Base-by-base conservation (phyloP, 2,113 vertebrate genomes). In the Syngnathus floridae region DNA sequence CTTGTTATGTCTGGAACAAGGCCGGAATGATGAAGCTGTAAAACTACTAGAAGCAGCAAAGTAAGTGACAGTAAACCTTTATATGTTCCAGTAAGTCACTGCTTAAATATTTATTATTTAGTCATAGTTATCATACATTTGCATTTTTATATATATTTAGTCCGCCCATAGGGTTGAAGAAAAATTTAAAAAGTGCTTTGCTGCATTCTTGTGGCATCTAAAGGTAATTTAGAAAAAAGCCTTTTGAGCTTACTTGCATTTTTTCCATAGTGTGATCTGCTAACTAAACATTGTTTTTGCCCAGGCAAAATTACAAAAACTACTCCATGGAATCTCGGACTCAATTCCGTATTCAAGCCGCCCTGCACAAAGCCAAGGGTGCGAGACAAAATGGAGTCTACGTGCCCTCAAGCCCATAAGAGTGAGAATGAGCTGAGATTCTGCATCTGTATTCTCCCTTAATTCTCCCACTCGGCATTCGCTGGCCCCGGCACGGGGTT, bases 271-370 rank as follows among this genome's bases (percentile, higher is more conserved):
- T 61, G 14, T 46, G 7, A 51, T 38, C 10, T 65, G 3, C 56
- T 43, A 66, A 77, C 58, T 1, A 12, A 48, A 26, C n/a, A 17
- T 63, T 5, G 38, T 64, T 60, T 77, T 59, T 49, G 12, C 91
- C 66, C 79, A 99, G 97, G 84, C 93, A 96, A 80, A 98, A 96
- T 83, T 98, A 98, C 83, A 98, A 98, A 90, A 96, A 98, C 87
- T 99, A 98, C 83, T 99, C 97, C 41, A 99, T 98, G 96, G 97
- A 99, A 86, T 98, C 96, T 67, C 92, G 97, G 82, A 98, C 94
- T 63, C 96, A 98, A 84, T 99, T 99, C 90, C 91, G 97, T 74
- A 97, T 99, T 82, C 97, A 99, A 84, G 97, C 95, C 62, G 95
- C 95, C 67, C 84, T 93, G 75, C 93, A 93, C 68, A 96, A 97